These are phyloP conservation scores for Bergia sp. DNA, from an alignment of 92 coral and sea anemone species.

Conservation along the genomic window DNA sequence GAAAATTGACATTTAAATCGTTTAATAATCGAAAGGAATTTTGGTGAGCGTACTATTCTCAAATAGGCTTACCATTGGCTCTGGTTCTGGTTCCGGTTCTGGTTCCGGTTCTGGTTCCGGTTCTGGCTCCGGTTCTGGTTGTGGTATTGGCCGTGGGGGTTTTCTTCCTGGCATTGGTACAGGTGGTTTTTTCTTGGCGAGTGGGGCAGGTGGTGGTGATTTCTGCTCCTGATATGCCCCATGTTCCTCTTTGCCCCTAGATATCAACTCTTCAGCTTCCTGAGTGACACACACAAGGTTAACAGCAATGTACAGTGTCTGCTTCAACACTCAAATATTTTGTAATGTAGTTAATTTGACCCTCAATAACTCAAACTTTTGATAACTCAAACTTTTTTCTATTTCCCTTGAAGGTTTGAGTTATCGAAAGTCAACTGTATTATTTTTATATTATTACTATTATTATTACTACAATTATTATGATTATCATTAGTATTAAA, in stretches of 20 bases:
- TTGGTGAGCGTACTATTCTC: too few species aligned
- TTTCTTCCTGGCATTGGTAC: slow-evolving; percentile 63
- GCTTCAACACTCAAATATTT: neutral
- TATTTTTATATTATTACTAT: too few species aligned
- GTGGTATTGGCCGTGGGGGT: slow-evolving; percentile 61
- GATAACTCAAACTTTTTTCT: too few species aligned
- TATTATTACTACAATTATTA: too few species aligned
- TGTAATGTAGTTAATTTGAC: too few species aligned
- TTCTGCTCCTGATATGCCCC: slow-evolving; percentile 69
- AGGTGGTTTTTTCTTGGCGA: slow-evolving; percentile 66
- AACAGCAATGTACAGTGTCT: neutral
- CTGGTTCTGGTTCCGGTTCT: slow-evolving; percentile 64
- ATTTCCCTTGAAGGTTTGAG: too few species aligned
- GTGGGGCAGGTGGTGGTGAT: slow-evolving; percentile 80
- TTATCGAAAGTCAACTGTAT: too few species aligned
- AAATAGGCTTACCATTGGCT: slow-evolving; percentile 5
- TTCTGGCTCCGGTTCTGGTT: slow-evolving; percentile 76
- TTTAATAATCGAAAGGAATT: too few species aligned
- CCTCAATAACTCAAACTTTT: too few species aligned
- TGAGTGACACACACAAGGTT: neutral
- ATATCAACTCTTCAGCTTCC: slow-evolving; percentile 86
- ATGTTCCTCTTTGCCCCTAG: slow-evolving; percentile 80
- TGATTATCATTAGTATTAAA: neutral
- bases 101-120: slow-evolving; percentile 74
- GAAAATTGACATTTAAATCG: too few species aligned